A percentile compares a stretch with the other conserved stretches of the same genome.
These are phyloP conservation scores for Tigriopus californicus DNA, from an alignment of 2,888 invertebrate species.

Conservation along the genomic window DNA sequence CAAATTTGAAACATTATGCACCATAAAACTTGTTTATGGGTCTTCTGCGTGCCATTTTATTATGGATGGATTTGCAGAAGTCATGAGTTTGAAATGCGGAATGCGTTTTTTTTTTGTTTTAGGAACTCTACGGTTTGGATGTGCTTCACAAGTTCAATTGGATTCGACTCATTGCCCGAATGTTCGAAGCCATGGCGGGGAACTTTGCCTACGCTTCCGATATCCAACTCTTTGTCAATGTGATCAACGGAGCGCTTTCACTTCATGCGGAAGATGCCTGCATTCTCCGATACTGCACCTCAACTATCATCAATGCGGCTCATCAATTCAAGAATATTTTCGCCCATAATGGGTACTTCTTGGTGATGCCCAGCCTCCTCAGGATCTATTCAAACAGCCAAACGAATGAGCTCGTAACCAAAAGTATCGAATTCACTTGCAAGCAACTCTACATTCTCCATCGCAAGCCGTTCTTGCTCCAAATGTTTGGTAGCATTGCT, in stretches of 20 bases:
- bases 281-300: constrained; percentile 82
- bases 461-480: constrained; percentile 89
- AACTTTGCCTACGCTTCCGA: constrained; percentile 93
- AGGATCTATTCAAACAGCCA: constrained; percentile 95
- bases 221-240: constrained; percentile 90
- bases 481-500: constrained; percentile 97
- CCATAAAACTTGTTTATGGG: no score
- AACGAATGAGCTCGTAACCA: constrained; percentile 81
- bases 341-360: constrained; percentile 69
- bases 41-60: no score
- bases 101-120: constrained; percentile 12
- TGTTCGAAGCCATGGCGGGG: constrained; percentile 96
- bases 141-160: constrained; percentile 97
- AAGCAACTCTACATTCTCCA: constrained; percentile 97
- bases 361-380: constrained; percentile 91
- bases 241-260: constrained; percentile 85
- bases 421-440: constrained; percentile 91
- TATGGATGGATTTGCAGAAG: neutral
- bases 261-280: constrained; percentile 92
- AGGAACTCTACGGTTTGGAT: constrained; percentile 75
- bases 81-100: neutral
- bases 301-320: constrained; percentile 90
- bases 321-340: constrained; percentile 98
- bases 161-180: constrained; percentile 76
- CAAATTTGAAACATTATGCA: neutral